Conservation (phyloP, 2,113 vertebrate genomes). For the Bos indicus region DNA sequence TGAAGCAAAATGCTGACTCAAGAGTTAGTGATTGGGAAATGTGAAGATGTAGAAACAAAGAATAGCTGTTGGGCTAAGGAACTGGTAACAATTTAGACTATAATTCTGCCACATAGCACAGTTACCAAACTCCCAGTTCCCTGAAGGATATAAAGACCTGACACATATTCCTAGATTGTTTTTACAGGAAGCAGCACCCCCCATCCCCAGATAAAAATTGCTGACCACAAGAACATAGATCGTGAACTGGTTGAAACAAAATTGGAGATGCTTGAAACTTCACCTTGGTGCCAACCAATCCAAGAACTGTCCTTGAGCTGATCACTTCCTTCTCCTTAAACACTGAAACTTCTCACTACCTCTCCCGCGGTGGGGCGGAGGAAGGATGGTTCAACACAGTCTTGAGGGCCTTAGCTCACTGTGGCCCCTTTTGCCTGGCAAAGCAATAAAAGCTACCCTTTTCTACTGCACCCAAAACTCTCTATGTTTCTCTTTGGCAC, state of each 20-base stretch:
- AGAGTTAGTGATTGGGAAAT: not conserved
- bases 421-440: not conserved
- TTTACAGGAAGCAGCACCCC: not conserved
- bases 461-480: not conserved
- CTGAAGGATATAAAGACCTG: not conserved
- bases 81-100: not conserved
- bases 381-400: not conserved
- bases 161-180: not conserved
- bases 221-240: not conserved
- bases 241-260: not conserved
- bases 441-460: not conserved
- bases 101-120: not conserved
- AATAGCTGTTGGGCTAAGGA: not conserved
- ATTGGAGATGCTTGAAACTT: not conserved
- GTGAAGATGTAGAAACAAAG: not conserved
- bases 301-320: not conserved
- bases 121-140: not conserved
- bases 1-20: not conserved
- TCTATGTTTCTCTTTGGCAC: not conserved
- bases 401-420: not conserved
- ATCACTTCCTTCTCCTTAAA: not conserved
- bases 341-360: not conserved
- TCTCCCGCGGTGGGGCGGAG: accelerated
- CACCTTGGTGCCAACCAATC: not conserved
- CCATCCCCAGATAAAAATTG: not conserved